Conservation (phyloP, 64 coral and sea anemone species). For the Dendrophyllia cribrosa region DNA sequence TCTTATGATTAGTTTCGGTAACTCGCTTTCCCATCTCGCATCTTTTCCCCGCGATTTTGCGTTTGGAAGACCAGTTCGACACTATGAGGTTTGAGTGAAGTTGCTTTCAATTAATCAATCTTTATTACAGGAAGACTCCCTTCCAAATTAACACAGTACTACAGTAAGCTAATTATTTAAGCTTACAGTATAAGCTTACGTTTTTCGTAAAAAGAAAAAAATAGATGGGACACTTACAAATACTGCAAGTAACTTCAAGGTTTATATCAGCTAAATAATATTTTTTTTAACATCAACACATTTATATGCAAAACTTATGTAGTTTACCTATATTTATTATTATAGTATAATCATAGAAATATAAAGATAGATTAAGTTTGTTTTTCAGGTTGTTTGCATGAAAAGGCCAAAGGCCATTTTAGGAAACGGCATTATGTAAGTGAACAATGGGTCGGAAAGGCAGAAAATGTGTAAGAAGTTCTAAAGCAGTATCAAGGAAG, state of each 20-base stretch:
- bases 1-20: neutral
- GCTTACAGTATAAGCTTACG: neutral
- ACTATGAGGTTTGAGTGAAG: too few species aligned
- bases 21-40: neutral
- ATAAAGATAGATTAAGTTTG: neutral
- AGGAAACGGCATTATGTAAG: neutral
- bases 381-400: neutral
- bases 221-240: neutral
- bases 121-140: neutral
- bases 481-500: neutral
- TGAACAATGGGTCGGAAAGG: neutral
- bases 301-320: neutral
- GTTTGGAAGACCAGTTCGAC: too few species aligned
- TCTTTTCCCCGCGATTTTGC: too few species aligned
- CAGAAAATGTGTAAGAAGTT: neutral
- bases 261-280: too few species aligned
- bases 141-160: neutral
- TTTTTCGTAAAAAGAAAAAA: neutral
- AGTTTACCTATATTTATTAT: neutral
- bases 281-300: neutral
- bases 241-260: neutral
- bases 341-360: neutral
- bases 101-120: too few species aligned
- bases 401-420: neutral
- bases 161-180: neutral